phyloP scores from a whole-genome alignment of 2,113 vertebrate species.

The Corythornis cristatus region DNA sequence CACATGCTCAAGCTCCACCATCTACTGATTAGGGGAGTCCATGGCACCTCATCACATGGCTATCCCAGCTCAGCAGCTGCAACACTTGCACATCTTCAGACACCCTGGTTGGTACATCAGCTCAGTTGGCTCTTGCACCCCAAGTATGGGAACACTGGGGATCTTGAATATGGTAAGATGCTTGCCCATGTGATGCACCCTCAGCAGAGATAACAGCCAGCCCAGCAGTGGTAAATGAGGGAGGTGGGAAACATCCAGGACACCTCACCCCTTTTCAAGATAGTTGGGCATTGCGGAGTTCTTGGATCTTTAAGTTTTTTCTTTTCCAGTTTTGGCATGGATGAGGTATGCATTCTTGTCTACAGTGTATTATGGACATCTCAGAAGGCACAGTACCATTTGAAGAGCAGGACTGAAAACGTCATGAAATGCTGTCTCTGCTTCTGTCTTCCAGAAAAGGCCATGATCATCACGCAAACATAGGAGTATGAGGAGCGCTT shows the following conservation, averaged over 20 bases:
- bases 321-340: neutral
- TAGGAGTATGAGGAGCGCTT: neutral
- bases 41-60: neutral
- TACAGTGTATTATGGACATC: neutral
- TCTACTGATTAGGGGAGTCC: neutral
- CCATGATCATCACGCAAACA: fast-evolving
- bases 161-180: neutral
- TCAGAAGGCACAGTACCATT: neutral
- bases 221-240: neutral
- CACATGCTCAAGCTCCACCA: neutral
- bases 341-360: neutral
- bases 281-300: neutral
- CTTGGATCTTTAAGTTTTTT: neutral
- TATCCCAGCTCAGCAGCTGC: neutral
- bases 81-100: neutral
- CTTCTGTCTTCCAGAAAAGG: neutral
- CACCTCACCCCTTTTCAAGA: neutral
- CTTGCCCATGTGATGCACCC: neutral
- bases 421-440: neutral
- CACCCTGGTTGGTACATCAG: neutral
- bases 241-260: neutral
- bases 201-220: neutral
- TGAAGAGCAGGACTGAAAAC: neutral
- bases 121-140: neutral
- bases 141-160: neutral